Conservation (phyloP, 2,113 vertebrate genomes). For the Cyprinodon variegatus region DNA sequence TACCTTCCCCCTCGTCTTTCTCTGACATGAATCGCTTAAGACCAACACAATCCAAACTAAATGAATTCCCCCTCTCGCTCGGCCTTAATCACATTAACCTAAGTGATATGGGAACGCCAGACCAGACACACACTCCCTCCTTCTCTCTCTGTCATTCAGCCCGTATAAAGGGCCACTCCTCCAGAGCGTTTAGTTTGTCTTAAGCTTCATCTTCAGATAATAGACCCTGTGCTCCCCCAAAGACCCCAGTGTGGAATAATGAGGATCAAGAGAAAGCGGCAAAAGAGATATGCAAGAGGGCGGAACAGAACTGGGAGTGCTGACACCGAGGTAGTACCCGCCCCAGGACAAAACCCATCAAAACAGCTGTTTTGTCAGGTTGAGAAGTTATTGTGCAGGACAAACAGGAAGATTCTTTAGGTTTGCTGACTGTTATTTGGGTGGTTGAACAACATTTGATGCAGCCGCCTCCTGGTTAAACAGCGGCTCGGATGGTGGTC, state of each 20-base stretch:
- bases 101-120: conserved; percentile 79
- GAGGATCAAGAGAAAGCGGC: conserved; percentile 71
- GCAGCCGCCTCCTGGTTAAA: conserved; percentile 12
- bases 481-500: conserved; percentile 6
- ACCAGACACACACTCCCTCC: conserved; percentile 70
- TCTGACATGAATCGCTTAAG: conserved; percentile 65
- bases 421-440: conserved; percentile 10
- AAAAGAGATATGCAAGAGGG: conserved; percentile 56
- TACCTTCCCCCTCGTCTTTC: conserved; percentile 14
- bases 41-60: conserved; percentile 64
- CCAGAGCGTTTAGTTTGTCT: conserved; percentile 70
- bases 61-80: conserved; percentile 56
- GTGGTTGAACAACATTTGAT: conserved; percentile 23
- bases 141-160: conserved; percentile 61
- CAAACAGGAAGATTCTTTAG: conserved; percentile 4
- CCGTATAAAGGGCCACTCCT: conserved; percentile 73
- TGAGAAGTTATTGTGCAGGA: conserved; percentile 28
- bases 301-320: conserved; percentile 55
- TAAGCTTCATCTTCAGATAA: conserved; percentile 75
- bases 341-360: conserved; percentile 52
- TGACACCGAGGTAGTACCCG: conserved; percentile 50
- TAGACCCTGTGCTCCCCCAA: conserved; percentile 63
- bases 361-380: conserved; percentile 62
- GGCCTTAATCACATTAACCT: conserved; percentile 77
- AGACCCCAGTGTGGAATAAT: conserved; percentile 70